phyloP scores from a whole-genome alignment of 2,797 vertebrate species.

The Crocodylus rhombifer region DNA sequence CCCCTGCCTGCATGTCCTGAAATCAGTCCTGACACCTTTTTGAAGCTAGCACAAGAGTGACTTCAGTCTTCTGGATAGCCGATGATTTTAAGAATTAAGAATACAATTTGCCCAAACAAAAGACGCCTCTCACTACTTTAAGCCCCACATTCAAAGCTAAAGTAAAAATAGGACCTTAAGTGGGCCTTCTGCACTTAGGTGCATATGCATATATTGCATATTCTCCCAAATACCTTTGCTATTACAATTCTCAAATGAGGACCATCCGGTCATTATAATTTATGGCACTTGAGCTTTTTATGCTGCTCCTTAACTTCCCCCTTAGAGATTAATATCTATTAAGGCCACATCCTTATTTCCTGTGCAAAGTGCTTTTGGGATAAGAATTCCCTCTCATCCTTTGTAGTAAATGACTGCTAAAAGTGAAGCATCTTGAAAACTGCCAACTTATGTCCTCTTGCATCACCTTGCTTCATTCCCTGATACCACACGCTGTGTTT shows the following conservation, averaged over 20 bases:
- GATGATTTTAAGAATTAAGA: background rate
- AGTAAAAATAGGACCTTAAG: background rate
- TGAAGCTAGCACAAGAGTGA: background rate
- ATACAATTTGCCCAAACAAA: background rate
- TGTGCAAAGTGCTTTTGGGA: conserved; percentile 71
- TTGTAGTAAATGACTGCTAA: conserved; percentile 48
- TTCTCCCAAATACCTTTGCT: background rate
- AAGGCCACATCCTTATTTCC: conserved; percentile 65
- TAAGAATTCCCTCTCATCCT: conserved; percentile 60
- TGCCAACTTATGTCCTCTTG: background rate
- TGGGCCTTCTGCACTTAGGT: background rate
- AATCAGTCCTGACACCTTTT: background rate
- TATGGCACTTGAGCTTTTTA: background rate
- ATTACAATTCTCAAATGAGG: background rate
- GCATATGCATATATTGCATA: background rate
- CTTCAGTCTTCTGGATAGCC: background rate
- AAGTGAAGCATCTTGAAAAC: conserved; percentile 23
- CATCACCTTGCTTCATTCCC: background rate
- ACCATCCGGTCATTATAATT: conserved; percentile 43
- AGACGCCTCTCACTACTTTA: background rate
- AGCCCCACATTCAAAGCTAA: background rate
- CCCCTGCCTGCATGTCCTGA: background rate
- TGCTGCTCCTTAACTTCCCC: conserved; percentile 39
- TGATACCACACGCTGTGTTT: background rate
- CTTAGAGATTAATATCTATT: conserved; percentile 68